Evolutionary conservation across 2,888 invertebrate species (phyloP), one percentile per base, ranked within the genome.

Genomic region (Ceriagrion tenellum): DNA sequence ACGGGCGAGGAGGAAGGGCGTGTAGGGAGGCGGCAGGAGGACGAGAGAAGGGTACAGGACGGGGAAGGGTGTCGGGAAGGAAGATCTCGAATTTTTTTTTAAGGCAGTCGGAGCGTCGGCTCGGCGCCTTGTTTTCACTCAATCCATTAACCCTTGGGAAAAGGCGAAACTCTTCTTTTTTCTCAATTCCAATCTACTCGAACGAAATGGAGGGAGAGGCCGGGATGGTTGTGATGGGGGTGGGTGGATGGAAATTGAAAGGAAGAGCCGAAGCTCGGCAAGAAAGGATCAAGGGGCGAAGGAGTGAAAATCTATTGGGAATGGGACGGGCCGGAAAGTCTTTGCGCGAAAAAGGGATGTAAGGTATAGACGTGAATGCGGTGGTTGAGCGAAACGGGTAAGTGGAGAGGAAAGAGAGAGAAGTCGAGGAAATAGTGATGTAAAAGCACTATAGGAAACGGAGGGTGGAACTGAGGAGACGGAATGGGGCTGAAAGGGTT

Each of bases 71-170:
- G 55, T 47, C n/a, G 26, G 89, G 40, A 89, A 26, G 89, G 55
- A 55, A 89, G 89, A 89, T n/a, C n/a, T 89, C 89, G 89, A 89
- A 89, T 89, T 89, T 55, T 89, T 89, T 16, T 16, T n/a, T 0
- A n/a, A 55, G 55, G n/a, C 55, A n/a, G 59, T 20, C 16, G 18
- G 59, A 20, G n/a, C 55, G 89, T 55, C n/a, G 26, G 55, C 55
- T 26, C 55, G n/a, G 89, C 89, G 91, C 91, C 20, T n/a, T 91
- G 91, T 90, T 90, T 91, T 91, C 63, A 91, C 63, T 91, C 91
- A 91, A 91, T 91, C 91, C 91, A 91, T 91, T 91, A 91, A 91
- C 91, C 91, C 91, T 91, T 63, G 91, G 89, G 55, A 81, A 89
- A 89, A 55, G 55, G n/a, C 89, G 89, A 89, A 89, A 89, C 55